These are phyloP conservation scores for Acanthosepion lycidas DNA, from an alignment of 2,888 invertebrate genomes.

Conservation along the genomic window DNA sequence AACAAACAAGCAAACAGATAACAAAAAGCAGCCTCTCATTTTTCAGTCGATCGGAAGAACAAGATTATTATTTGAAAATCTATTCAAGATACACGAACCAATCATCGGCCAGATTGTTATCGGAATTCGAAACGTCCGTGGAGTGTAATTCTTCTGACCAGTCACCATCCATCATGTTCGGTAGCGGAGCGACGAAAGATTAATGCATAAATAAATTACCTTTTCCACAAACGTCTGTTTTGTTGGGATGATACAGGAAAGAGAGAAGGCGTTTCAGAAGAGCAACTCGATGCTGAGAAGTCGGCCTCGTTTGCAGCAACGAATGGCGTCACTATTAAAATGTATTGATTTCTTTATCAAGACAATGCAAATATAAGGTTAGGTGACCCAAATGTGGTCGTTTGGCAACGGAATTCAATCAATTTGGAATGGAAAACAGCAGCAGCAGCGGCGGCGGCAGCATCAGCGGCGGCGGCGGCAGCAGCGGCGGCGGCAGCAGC, in stretches of 20 bases:
- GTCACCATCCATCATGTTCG: too few relatives aligned
- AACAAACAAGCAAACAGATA: too few relatives aligned
- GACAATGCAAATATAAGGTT: neutral
- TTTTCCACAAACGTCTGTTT: neutral
- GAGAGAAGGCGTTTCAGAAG: too few relatives aligned
- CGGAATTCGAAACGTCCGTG: too few relatives aligned
- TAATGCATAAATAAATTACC: neutral
- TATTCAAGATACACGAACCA: too few relatives aligned
- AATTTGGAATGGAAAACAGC: slow-evolving; percentile 11
- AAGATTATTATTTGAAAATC: too few relatives aligned
- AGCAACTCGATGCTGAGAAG: too few relatives aligned
- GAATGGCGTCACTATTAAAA: neutral
- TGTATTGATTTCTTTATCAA: neutral
- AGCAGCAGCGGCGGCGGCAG: neutral
- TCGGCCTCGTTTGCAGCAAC: neutral
- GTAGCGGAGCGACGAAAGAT: too few relatives aligned
- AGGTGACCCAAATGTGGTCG: slow-evolving; percentile 3
- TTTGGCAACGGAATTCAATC: neutral
- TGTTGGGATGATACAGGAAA: neutral
- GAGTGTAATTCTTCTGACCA: too few relatives aligned
- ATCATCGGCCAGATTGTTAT: too few relatives aligned
- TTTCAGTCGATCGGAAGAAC: too few relatives aligned
- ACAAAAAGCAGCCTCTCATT: too few relatives aligned
- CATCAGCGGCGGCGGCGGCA: neutral
- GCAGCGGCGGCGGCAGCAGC: fast-evolving